Evolutionary conservation across 1,140 invertebrate genomes (phyloP).

Genomic region (Leptinotarsa lineolata): DNA sequence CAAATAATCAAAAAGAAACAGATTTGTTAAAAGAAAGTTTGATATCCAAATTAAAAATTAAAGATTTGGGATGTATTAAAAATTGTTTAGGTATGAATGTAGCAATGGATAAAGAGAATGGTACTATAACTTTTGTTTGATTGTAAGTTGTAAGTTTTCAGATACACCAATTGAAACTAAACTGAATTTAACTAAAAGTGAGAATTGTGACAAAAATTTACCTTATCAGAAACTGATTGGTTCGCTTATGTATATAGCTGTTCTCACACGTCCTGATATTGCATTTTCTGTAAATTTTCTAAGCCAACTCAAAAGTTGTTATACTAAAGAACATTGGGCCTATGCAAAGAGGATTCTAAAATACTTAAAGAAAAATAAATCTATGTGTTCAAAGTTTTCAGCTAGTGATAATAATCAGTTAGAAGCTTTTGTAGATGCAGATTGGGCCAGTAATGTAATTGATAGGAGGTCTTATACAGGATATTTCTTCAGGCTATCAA

Average conservation of each 20-base stretch:
- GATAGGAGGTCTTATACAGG: no score
- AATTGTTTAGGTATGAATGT: neutral
- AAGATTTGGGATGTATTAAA: neutral
- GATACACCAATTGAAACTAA: neutral
- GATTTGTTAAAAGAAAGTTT: neutral
- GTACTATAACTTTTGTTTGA: neutral
- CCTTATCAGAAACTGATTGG: conserved; percentile 26
- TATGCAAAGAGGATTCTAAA: no score
- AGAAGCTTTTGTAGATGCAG: no score
- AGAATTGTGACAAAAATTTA: conserved; percentile 50
- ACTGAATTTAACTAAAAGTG: conserved; percentile 24
- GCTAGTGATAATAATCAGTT: no score
- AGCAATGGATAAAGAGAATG: neutral
- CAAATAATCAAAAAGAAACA: neutral
- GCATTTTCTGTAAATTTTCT: conserved; percentile 21
- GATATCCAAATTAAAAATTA: neutral
- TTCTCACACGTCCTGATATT: conserved; percentile 17
- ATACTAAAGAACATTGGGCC: no score
- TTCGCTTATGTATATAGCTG: conserved; percentile 23
- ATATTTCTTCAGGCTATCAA: no score
- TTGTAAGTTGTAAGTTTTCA: neutral
- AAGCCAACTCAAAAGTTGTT: neutral
- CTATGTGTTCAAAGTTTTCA: no score
- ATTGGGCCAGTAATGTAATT: no score
- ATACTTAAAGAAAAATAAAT: no score